A percentile compares a stretch with the other conserved stretches of the same genome.
phyloP scores from a whole-genome alignment of 2,113 vertebrate species.

The Alosa alosa region DNA sequence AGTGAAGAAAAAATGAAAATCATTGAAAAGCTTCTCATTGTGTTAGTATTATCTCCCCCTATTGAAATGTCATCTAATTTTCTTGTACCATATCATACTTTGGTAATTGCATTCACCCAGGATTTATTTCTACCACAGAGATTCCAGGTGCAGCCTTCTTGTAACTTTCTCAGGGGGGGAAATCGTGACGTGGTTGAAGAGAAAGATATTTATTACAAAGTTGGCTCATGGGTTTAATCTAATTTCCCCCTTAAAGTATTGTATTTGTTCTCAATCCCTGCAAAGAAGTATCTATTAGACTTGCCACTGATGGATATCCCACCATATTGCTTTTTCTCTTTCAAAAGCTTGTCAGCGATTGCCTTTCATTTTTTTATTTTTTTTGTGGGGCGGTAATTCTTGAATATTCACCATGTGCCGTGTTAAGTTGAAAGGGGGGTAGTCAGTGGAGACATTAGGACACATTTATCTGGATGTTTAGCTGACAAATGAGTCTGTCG shows the following conservation, averaged over 20 bases:
- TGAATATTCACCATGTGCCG: conserved; percentile 28
- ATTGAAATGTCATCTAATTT: not conserved
- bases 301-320: conserved; percentile 30
- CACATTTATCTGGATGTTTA: conserved; percentile 46
- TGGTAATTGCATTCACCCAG: not conserved
- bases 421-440: conserved; percentile 32
- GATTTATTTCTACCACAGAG: not conserved
- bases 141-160: conserved; percentile 4
- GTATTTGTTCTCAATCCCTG: conserved; percentile 5
- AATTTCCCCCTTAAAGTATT: not conserved
- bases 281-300: not conserved
- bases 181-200: not conserved
- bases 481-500: conserved; percentile 41
- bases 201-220: conserved; percentile 1
- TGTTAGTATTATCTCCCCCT: not conserved
- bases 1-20: not conserved
- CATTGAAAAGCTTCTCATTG: conserved; percentile 1
- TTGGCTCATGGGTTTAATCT: not conserved
- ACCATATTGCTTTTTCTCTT: not conserved
- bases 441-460: conserved; percentile 43
- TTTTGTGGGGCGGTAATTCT: conserved; percentile 30
- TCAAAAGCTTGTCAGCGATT: conserved; percentile 1
- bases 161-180: not conserved
- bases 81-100: not conserved
- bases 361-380: conserved; percentile 4